A percentile compares a stretch with the other conserved stretches of the same genome.
Evolutionary conservation across 2,113 vertebrate species (phyloP).

Genomic region (Bambusicola thoracicus): DNA sequence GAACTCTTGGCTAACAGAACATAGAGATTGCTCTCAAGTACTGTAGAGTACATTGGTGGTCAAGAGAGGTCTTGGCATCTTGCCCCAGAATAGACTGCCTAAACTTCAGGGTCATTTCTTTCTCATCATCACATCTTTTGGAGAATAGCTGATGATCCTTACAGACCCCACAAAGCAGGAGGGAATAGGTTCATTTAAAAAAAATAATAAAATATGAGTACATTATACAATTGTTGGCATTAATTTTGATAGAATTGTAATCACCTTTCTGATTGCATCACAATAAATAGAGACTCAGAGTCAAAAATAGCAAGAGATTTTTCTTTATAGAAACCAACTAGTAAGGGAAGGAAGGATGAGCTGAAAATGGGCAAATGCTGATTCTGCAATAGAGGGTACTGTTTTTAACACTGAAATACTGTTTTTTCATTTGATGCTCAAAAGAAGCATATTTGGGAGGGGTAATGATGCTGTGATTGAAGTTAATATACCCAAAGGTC

Average conservation of each 20-base stretch:
- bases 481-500: not conserved
- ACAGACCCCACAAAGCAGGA: not conserved
- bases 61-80: slow-evolving; percentile 28
- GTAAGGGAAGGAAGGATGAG: not conserved
- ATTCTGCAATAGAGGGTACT: not conserved
- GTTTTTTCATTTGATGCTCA: not conserved
- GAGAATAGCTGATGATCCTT: not conserved
- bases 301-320: slow-evolving; percentile 45
- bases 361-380: not conserved
- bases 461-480: not conserved
- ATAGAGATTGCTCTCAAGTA: slow-evolving; percentile 28
- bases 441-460: not conserved
- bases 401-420: not conserved
- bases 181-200: not conserved
- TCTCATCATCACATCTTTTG: not conserved
- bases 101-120: not conserved
- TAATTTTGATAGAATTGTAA: slow-evolving; percentile 57
- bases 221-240: slow-evolving; percentile 55
- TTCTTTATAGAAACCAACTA: not conserved
- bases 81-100: not conserved
- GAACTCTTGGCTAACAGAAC: slow-evolving; percentile 46
- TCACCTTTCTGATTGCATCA: slow-evolving; percentile 63
- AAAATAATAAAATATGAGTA: not conserved
- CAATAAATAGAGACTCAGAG: slow-evolving; percentile 29
- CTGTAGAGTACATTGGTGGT: not conserved